phyloP scores from a whole-genome alignment of 2,888 invertebrate species.

The Glyphotaelius pellucidus region DNA sequence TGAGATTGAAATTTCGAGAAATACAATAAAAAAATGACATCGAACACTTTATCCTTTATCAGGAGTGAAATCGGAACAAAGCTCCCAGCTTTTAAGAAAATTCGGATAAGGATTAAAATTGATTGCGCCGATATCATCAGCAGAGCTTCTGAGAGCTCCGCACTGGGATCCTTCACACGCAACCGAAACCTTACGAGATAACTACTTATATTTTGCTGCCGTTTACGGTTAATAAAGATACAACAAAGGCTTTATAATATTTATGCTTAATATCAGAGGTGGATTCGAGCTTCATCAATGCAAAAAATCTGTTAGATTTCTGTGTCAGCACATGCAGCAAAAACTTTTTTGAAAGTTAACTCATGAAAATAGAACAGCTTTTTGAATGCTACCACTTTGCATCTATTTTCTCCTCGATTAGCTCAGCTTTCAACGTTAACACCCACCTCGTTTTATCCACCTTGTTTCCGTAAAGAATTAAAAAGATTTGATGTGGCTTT shows the following conservation, averaged over 20 bases:
- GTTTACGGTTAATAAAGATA: constrained; percentile 11
- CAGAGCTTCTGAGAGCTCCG: background rate
- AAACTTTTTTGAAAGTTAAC: no score
- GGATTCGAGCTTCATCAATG: background rate
- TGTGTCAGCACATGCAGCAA: no score
- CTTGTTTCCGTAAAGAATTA: no score
- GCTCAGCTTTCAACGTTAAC: no score
- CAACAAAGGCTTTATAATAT: background rate
- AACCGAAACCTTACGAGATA: background rate
- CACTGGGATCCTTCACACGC: constrained; percentile 19
- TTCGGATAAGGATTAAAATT: background rate
- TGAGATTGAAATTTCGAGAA: background rate
- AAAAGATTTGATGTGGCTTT: no score
- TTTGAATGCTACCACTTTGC: no score
- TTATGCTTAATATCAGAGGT: background rate
- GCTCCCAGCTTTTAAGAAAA: background rate
- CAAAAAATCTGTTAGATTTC: background rate
- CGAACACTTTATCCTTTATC: constrained; percentile 1
- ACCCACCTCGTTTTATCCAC: no score
- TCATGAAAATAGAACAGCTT: no score
- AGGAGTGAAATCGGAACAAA: background rate
- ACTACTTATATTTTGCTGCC: constrained; percentile 20
- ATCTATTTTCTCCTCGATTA: no score
- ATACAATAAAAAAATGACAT: background rate
- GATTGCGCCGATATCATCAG: background rate